Evolutionary conservation across 2,797 vertebrate species (phyloP).

Genomic region (Enteromius argenteus): DNA sequence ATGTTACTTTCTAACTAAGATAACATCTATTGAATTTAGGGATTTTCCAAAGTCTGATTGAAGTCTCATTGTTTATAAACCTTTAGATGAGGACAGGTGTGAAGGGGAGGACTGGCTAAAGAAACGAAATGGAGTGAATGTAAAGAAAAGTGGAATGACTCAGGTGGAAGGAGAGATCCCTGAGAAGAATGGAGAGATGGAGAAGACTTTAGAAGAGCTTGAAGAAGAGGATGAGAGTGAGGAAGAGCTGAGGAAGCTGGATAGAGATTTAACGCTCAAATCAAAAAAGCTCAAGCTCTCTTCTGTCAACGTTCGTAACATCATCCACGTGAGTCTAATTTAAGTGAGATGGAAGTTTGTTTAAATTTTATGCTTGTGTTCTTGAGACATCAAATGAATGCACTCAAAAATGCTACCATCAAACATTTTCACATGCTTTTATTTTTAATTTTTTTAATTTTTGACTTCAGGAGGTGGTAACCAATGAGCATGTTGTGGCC

Average conservation of each 20-base stretch:
- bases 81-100: conserved; percentile 57
- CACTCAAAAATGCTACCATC: background rate
- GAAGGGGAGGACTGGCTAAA: conserved; percentile 27
- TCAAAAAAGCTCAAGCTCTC: conserved; percentile 93
- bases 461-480: conserved; percentile 89
- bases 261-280: conserved; percentile 87
- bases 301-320: conserved; percentile 87
- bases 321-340: conserved; percentile 87
- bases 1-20: background rate
- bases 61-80: background rate
- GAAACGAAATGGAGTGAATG: conserved; percentile 41
- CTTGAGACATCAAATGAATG: background rate
- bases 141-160: conserved; percentile 66
- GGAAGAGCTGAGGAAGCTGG: conserved; percentile 76
- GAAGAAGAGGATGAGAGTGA: conserved; percentile 62
- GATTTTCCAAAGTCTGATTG: background rate
- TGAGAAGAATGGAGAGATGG: conserved; percentile 3
- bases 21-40: background rate
- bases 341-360: background rate
- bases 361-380: background rate
- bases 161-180: conserved; percentile 52
- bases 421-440: background rate
- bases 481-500: conserved; percentile 92
- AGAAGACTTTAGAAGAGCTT: background rate
- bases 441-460: background rate